Conservation (phyloP, 2,888 invertebrate species). For the Limnephilus marmoratus region DNA sequence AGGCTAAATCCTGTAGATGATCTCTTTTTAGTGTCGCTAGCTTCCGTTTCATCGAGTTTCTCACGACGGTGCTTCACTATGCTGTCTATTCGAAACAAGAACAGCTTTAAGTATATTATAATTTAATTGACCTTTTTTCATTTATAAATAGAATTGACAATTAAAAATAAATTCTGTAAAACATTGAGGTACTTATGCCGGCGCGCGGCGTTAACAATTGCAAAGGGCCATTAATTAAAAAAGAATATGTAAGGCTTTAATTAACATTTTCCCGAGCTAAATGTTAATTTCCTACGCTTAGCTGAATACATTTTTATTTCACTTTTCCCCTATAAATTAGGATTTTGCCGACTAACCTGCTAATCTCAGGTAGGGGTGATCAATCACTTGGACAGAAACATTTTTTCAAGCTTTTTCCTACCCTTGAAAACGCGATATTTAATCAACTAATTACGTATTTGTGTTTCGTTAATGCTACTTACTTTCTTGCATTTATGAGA, state of each 20-base stretch:
- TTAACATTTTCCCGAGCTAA: background rate
- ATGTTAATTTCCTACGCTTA: background rate
- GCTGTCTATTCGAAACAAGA: too few species aligned
- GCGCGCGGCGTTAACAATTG: background rate
- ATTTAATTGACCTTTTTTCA: too few species aligned
- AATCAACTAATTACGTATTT: background rate
- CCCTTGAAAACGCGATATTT: background rate
- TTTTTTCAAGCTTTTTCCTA: background rate
- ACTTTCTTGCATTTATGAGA: background rate
- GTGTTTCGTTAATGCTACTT: background rate
- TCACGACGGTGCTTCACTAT: too few species aligned
- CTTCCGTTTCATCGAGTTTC: too few species aligned
- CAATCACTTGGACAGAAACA: background rate
- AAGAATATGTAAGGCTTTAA: background rate
- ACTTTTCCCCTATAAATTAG: background rate
- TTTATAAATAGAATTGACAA: too few species aligned
- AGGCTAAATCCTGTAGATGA: too few species aligned
- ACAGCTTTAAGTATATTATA: too few species aligned
- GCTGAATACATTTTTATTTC: background rate
- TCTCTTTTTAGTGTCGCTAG: too few species aligned
- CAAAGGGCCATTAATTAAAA: background rate
- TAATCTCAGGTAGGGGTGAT: background rate
- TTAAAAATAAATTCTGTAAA: background rate
- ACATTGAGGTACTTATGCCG: background rate
- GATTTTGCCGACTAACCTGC: background rate